Evolutionary conservation across 2,888 invertebrate species (phyloP).

Genomic region (Sturmia bella): DNA sequence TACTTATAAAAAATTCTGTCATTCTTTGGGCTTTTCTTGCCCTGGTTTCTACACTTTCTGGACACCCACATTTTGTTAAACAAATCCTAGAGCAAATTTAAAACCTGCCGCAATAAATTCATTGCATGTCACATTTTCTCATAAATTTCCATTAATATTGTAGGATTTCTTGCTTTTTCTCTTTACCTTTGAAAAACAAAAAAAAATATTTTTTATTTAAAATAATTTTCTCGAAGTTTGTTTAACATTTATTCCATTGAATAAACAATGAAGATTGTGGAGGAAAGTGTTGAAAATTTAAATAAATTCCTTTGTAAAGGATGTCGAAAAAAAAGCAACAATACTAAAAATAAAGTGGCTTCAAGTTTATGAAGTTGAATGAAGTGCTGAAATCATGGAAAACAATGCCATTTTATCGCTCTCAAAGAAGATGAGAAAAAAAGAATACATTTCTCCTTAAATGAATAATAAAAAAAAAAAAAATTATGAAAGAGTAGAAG

Average conservation of each 20-base stretch:
- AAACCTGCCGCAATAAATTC: constrained; percentile 6
- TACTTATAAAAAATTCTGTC: too few relatives aligned
- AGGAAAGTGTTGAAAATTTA: constrained; percentile 41
- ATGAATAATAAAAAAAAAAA: neutral
- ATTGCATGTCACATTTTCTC: constrained; percentile 7
- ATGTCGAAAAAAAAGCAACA: neutral
- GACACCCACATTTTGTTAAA: too few relatives aligned
- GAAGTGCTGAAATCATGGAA: constrained; percentile 14
- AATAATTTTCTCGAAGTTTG: constrained; percentile 1
- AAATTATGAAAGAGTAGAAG: neutral
- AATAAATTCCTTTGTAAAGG: constrained; percentile 16
- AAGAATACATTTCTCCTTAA: neutral
- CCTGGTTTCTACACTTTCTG: too few relatives aligned
- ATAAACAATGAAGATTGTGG: constrained; percentile 35
- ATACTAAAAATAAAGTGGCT: constrained; percentile 27
- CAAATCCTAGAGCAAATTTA: neutral
- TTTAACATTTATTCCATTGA: constrained; percentile 38
- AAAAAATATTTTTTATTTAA: constrained; percentile 1
- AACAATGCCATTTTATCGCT: neutral
- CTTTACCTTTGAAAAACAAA: neutral
- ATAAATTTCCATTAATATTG: constrained; percentile 9
- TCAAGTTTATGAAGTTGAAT: constrained; percentile 10
- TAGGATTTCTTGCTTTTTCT: neutral
- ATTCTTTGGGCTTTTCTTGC: too few relatives aligned
- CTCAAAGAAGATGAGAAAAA: neutral